These are phyloP conservation scores for Coremacera marginata DNA, from an alignment of 2,888 invertebrate species.

Conservation along the genomic window DNA sequence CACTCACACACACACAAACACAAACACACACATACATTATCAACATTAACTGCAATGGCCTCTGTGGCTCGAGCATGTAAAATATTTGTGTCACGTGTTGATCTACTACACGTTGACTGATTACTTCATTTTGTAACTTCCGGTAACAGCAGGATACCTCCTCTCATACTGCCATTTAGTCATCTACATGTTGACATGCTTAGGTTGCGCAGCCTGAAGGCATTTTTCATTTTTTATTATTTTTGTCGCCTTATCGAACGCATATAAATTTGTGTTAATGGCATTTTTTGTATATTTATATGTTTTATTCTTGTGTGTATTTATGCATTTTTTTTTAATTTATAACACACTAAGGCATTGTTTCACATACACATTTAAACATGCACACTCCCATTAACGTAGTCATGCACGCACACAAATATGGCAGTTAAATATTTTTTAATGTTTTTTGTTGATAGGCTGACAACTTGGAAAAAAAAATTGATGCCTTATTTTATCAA, in stretches of 20 bases:
- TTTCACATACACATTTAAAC: neutral
- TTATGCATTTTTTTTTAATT: conserved; percentile 18
- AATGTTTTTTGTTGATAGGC: neutral
- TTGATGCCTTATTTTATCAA: conserved; percentile 22
- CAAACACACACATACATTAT: neutral
- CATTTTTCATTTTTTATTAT: conserved; percentile 50
- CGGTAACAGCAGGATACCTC: no score
- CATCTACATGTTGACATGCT: neutral
- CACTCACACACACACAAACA: no score
- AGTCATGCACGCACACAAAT: neutral
- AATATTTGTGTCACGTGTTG: conserved; percentile 31
- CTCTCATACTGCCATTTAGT: no score
- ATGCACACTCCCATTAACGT: neutral
- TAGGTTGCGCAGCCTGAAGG: neutral
- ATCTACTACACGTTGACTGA: conserved; percentile 22
- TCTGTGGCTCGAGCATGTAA: neutral
- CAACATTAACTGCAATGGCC: neutral
- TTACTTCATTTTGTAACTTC: conserved; percentile 13
- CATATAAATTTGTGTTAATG: conserved; percentile 39
- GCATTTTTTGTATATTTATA: neutral
- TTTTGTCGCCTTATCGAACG: conserved; percentile 47
- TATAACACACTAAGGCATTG: conserved; percentile 24
- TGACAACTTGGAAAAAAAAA: neutral
- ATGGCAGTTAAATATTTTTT: neutral
- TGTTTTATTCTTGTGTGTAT: neutral